Conservation (phyloP, 2,113 vertebrate genomes). For the Rhinoptilus africanus region DNA sequence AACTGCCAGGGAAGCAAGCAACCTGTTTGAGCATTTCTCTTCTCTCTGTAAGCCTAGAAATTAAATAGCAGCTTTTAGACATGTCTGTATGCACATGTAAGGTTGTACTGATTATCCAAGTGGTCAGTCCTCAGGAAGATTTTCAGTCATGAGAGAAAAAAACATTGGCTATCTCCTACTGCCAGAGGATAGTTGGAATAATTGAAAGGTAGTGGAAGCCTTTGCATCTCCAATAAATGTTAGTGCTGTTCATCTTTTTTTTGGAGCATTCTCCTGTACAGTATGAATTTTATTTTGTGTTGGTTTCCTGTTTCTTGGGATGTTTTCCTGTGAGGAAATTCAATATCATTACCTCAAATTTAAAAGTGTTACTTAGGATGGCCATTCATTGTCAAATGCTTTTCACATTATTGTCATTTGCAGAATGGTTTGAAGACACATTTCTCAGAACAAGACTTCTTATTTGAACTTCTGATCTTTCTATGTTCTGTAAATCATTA, state of each 20-base stretch:
- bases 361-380: neutral
- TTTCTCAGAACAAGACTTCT: neutral
- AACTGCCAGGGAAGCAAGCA: neutral
- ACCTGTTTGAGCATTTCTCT: neutral
- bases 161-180: neutral
- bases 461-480: neutral
- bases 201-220: neutral
- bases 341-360: neutral
- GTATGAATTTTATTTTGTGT: neutral
- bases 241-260: neutral
- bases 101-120: neutral
- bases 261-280: neutral
- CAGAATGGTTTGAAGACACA: neutral
- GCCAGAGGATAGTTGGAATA: neutral
- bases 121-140: neutral
- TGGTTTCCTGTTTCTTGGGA: neutral
- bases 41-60: neutral
- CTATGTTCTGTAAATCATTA: neutral
- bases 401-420: neutral
- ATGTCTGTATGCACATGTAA: neutral
- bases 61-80: neutral
- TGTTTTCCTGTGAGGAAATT: neutral
- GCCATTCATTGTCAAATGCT: neutral
- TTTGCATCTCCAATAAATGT: neutral
- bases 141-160: neutral